phyloP scores from a whole-genome alignment of 2,797 vertebrate genomes.

The Ptychobarbus kaznakovi region DNA sequence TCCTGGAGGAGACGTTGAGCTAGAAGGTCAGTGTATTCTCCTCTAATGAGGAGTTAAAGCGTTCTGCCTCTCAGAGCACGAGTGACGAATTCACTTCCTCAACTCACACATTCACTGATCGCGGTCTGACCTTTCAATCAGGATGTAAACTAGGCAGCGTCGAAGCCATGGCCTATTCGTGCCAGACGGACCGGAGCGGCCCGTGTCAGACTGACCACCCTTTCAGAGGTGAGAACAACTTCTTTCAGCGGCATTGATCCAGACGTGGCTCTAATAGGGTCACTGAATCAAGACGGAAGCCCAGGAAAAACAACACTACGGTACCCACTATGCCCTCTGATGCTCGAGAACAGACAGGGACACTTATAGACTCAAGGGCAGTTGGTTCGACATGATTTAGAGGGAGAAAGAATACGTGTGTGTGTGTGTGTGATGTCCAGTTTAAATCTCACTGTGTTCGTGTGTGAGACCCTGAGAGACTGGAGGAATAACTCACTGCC shows the following conservation, averaged over 20 bases:
- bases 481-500: conserved; percentile 46
- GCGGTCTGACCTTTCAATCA: conserved; percentile 47
- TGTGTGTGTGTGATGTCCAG: conserved; percentile 21
- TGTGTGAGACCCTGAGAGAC: conserved; percentile 43
- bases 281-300: conserved; percentile 30
- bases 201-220: background rate
- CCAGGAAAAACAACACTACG: conserved; percentile 40
- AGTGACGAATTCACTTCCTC: conserved; percentile 31
- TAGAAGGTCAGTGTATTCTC: conserved; percentile 53
- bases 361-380: conserved; percentile 51
- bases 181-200: background rate
- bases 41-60: conserved; percentile 48
- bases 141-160: conserved; percentile 47
- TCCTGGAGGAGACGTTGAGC: conserved; percentile 18
- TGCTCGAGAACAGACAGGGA: background rate
- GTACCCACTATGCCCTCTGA: conserved; percentile 36
- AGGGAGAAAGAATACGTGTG: conserved; percentile 10
- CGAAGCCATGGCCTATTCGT: background rate
- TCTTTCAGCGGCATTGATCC: conserved; percentile 3
- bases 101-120: conserved; percentile 21
- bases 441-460: conserved; percentile 44
- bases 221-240: conserved; percentile 33
- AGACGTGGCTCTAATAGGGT: conserved; percentile 27
- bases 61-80: conserved; percentile 27
- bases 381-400: conserved; percentile 49